Percentiles rank a stretch among this genome's conserved stretches.
phyloP scores from a whole-genome alignment of 2,888 invertebrate species.

The Hypena proboscidalis region DNA sequence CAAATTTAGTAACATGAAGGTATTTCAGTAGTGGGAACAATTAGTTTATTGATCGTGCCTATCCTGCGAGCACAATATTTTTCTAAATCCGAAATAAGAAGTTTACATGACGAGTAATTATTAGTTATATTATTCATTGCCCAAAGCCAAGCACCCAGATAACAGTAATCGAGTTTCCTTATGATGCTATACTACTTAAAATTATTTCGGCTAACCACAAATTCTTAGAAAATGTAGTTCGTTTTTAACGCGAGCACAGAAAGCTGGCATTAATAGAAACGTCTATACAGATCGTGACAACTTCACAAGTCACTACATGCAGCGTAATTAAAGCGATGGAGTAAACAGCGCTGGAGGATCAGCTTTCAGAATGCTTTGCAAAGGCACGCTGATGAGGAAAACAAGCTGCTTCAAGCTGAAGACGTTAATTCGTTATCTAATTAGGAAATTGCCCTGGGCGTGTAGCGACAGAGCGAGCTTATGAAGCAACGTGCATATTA shows the following conservation, averaged over 20 bases:
- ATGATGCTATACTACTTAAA: no score
- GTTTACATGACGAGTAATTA: no score
- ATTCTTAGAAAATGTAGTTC: not conserved
- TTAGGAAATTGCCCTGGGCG: slow-evolving; percentile 59
- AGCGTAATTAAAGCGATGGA: slow-evolving; percentile 51
- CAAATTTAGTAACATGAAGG: no score
- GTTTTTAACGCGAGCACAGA: not conserved
- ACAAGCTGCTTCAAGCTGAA: slow-evolving; percentile 66
- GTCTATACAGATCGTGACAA: slow-evolving; percentile 17
- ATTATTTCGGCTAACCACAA: not conserved
- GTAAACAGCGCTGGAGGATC: slow-evolving; percentile 49
- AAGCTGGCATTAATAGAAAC: slow-evolving; percentile 3
- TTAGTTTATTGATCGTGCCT: no score
- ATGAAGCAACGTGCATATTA: slow-evolving; percentile 56
- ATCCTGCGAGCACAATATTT: no score
- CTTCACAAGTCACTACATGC: slow-evolving; percentile 16
- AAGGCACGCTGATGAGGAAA: slow-evolving; percentile 64
- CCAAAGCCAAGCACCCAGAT: no score
- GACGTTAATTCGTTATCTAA: slow-evolving; percentile 81
- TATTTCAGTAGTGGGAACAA: no score
- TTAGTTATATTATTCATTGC: no score
- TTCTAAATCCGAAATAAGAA: no score
- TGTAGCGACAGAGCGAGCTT: slow-evolving; percentile 49
- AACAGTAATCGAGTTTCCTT: no score
- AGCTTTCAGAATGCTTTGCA: slow-evolving; percentile 61